phyloP scores from a whole-genome alignment of 2,888 invertebrate genomes.

The Nycteola revayana region DNA sequence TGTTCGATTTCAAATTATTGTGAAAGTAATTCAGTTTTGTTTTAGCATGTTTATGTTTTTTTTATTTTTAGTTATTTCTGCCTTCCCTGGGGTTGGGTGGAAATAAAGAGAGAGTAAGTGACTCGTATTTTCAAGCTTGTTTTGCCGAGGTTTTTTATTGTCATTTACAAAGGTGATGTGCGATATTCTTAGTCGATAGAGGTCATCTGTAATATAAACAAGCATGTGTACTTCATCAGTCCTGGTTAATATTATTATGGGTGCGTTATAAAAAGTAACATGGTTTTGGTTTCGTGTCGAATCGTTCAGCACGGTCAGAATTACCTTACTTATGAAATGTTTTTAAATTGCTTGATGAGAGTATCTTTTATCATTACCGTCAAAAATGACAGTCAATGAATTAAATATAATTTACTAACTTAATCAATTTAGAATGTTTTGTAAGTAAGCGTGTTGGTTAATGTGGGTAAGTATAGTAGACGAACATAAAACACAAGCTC shows the following conservation, averaged over 20 bases:
- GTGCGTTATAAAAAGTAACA: conserved; percentile 19
- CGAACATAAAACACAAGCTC: too few species aligned
- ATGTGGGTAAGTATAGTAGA: too few species aligned
- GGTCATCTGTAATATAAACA: conserved; percentile 30
- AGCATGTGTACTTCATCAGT: conserved; percentile 31
- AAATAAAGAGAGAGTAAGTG: conserved; percentile 73
- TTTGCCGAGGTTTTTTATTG: conserved; percentile 55
- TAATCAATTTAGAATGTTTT: too few species aligned
- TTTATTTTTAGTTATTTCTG: conserved; percentile 76
- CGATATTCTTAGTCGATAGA: conserved; percentile 33
- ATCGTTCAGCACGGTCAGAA: conserved; percentile 1
- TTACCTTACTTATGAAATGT: too few species aligned
- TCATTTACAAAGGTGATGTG: conserved; percentile 47
- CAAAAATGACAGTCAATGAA: too few species aligned
- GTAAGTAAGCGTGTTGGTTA: too few species aligned
- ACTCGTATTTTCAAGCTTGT: conserved; percentile 57
- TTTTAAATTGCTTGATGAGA: too few species aligned
- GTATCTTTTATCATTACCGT: too few species aligned
- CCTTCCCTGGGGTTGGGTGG: conserved; percentile 67
- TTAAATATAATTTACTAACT: too few species aligned
- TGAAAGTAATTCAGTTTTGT: conserved; percentile 40
- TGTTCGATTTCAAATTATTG: conserved; percentile 12
- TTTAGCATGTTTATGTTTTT: conserved; percentile 57
- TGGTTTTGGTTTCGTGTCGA: conserved; percentile 30
- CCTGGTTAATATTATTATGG: conserved; percentile 3